phyloP scores from a whole-genome alignment of 2,888 invertebrate genomes.

The Platerodrilus igneus region DNA sequence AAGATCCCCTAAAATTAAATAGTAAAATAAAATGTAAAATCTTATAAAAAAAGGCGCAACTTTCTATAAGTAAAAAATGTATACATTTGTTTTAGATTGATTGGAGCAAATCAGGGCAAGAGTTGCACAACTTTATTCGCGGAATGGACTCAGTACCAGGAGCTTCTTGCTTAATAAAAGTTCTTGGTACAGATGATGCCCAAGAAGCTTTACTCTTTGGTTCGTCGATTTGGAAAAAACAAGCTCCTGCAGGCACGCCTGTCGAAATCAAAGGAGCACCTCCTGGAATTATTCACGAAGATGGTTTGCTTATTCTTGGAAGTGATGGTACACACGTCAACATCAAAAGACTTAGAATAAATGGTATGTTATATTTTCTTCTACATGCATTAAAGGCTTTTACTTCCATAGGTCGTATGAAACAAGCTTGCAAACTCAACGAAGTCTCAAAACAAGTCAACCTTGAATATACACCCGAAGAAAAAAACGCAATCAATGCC shows the following conservation, averaged over 20 bases:
- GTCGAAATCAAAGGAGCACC: slow-evolving; percentile 59
- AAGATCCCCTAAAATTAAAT: no score
- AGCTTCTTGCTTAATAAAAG: slow-evolving; percentile 56
- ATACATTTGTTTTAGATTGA: slow-evolving; percentile 54
- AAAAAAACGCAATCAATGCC: slow-evolving; percentile 61
- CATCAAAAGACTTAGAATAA: slow-evolving; percentile 43
- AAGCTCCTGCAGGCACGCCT: slow-evolving; percentile 53
- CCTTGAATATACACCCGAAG: slow-evolving; percentile 71
- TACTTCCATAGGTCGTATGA: slow-evolving; percentile 64
- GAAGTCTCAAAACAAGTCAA: slow-evolving; percentile 53
- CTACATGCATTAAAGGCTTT: slow-evolving; percentile 1
- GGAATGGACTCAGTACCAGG: slow-evolving; percentile 94
- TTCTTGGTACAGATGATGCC: slow-evolving; percentile 47
- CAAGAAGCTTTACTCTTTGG: slow-evolving; percentile 75
- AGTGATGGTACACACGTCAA: slow-evolving; percentile 71
- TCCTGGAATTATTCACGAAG: slow-evolving; percentile 68
- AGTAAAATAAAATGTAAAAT: no score
- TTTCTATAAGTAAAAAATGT: neutral
- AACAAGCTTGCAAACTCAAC: slow-evolving; percentile 74
- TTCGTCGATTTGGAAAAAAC: slow-evolving; percentile 65
- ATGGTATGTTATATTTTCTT: slow-evolving; percentile 27
- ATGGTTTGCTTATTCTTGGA: slow-evolving; percentile 77
- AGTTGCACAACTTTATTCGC: slow-evolving; percentile 90
- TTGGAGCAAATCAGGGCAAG: slow-evolving; percentile 62
- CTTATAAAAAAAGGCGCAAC: neutral